phyloP scores from a whole-genome alignment of 37 sponge, comb jelly and placozoan species.

The Oscarella lobularis region DNA sequence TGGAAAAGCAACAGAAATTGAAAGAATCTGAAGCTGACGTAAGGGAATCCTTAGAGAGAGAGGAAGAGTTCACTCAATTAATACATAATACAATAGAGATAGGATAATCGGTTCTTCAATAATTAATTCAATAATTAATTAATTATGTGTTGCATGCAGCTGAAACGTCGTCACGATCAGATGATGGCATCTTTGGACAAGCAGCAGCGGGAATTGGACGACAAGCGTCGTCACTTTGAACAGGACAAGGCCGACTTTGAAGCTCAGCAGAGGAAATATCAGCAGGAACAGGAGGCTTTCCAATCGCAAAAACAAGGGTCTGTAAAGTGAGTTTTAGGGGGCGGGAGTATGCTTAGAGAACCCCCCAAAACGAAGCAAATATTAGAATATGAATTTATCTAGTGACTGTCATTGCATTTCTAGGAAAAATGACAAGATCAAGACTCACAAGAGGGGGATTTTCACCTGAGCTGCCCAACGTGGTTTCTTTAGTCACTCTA shows the following conservation, averaged over 20 bases:
- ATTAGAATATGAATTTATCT: too few species aligned
- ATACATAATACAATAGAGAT: too few species aligned
- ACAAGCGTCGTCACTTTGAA: conserved; percentile 68
- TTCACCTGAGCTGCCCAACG: not conserved
- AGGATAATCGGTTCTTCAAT: too few species aligned
- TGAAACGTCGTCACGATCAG: conserved; percentile 80
- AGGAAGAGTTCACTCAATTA: too few species aligned
- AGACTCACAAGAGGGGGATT: not conserved
- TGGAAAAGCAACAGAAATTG: conserved; percentile 89
- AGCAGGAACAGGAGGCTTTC: conserved; percentile 63
- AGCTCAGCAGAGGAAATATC: conserved; percentile 33
- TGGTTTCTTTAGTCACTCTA: not conserved
- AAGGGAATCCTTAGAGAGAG: conserved; percentile 19
- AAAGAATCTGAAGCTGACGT: conserved; percentile 92
- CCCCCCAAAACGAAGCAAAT: too few species aligned
- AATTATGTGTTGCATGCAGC: too few species aligned
- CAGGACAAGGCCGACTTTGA: conserved; percentile 81
- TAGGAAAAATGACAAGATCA: not conserved
- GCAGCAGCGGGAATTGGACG: conserved; percentile 61
- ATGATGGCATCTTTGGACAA: conserved; percentile 67
- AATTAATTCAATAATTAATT: too few species aligned
- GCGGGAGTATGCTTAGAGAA: too few species aligned
- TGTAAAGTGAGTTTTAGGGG: not conserved
- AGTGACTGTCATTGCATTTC: not conserved
- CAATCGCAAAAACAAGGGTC: conserved; percentile 13